Conservation (phyloP, 2,797 vertebrate species). For the Crenichthys baileyi region DNA sequence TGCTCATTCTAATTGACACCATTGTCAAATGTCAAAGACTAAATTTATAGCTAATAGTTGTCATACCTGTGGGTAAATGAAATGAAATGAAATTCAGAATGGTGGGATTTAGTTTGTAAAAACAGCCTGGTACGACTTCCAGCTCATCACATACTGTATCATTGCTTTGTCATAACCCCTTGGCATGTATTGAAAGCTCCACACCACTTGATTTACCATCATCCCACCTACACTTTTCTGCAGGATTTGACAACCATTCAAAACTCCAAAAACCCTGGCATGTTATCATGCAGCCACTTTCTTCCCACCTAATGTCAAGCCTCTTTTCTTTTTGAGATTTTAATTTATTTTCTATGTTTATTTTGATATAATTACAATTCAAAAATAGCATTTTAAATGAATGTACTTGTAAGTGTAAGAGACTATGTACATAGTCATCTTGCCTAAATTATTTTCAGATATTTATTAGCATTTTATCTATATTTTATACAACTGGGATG, state of each 20-base stretch:
- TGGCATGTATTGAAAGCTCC: not conserved
- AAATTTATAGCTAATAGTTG: not conserved
- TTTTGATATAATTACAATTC: too few species aligned
- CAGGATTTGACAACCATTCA: not conserved
- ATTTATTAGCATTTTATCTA: too few species aligned
- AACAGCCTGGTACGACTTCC: not conserved
- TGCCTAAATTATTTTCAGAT: too few species aligned
- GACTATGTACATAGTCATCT: too few species aligned
- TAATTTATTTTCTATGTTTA: too few species aligned
- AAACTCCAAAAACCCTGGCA: not conserved
- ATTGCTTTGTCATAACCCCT: too few species aligned
- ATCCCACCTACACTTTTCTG: not conserved
- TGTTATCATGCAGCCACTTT: not conserved
- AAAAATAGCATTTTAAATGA: too few species aligned
- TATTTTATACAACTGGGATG: too few species aligned
- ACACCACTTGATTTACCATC: not conserved
- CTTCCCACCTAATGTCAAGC: not conserved
- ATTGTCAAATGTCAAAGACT: not conserved
- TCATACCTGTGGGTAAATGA: not conserved
- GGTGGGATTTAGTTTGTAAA: not conserved
- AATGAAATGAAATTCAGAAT: not conserved
- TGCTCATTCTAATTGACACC: not conserved
- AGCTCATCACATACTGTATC: too few species aligned
- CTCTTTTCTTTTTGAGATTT: not conserved
- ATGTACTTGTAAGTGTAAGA: too few species aligned